phyloP scores from a whole-genome alignment of 64 coral and sea anemone species.

The Astreopora myriophthalma region DNA sequence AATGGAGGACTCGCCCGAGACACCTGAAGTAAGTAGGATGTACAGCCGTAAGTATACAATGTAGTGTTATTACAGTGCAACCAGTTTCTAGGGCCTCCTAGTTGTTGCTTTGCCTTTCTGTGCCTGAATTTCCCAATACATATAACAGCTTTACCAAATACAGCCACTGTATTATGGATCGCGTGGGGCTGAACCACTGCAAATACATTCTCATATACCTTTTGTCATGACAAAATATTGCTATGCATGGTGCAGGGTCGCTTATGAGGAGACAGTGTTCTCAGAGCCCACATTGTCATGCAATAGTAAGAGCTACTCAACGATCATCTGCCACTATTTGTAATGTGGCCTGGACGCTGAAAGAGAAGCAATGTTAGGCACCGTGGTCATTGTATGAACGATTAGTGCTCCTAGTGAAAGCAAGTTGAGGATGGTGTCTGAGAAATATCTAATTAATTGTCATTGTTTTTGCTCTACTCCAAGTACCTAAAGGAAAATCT shows the following conservation, averaged over 20 bases:
- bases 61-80: too few relatives aligned
- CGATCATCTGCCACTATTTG: constrained; percentile 4
- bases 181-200: too few relatives aligned
- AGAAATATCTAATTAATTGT: not conserved
- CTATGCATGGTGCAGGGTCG: constrained; percentile 40
- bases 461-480: not conserved
- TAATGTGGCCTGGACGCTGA: constrained; percentile 15
- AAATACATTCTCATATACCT: too few relatives aligned
- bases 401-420: too few relatives aligned
- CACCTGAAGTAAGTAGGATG: not conserved
- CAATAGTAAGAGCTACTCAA: not conserved
- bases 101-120: too few relatives aligned
- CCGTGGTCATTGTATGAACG: not conserved
- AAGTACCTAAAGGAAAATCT: not conserved
- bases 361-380: not conserved
- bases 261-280: constrained; percentile 51
- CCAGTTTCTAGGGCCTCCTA: too few relatives aligned
- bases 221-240: not conserved
- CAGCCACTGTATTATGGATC: too few relatives aligned
- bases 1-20: not conserved
- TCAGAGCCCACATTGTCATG: constrained; percentile 27
- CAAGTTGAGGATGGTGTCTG: too few relatives aligned
- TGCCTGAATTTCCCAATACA: too few relatives aligned
- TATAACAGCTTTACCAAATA: too few relatives aligned
- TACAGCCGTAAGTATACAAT: too few relatives aligned